Conservation (phyloP, 2,888 invertebrate genomes). For the Cremastinae sp. region DNA sequence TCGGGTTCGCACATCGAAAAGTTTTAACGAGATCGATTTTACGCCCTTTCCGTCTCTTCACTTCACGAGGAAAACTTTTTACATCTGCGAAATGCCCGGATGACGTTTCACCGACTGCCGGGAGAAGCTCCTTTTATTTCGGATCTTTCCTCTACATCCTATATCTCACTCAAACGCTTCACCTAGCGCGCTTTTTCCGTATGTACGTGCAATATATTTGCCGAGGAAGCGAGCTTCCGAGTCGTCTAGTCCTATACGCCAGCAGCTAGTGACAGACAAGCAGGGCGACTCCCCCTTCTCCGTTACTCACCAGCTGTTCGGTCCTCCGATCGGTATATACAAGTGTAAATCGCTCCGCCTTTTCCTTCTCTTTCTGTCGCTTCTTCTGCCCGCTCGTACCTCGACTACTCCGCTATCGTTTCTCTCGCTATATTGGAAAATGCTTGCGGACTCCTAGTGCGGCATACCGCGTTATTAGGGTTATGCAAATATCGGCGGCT, state of each 20-base stretch:
- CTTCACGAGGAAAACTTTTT: conserved; percentile 59
- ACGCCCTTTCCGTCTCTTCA: conserved; percentile 49
- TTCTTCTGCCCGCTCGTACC: background rate
- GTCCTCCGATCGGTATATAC: conserved; percentile 5
- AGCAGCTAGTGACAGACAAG: conserved; percentile 22
- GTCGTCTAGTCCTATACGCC: conserved; percentile 26
- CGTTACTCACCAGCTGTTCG: conserved; percentile 27
- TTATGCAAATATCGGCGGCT: conserved; percentile 69
- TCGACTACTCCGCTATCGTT: background rate
- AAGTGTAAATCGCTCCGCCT: conserved; percentile 16
- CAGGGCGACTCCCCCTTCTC: conserved; percentile 12
- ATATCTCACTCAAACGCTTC: conserved; percentile 18
- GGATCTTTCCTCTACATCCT: conserved; percentile 26
- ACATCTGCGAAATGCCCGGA: conserved; percentile 64
- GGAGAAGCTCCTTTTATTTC: conserved; percentile 58
- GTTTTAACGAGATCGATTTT: conserved; percentile 74
- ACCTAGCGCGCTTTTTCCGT: background rate
- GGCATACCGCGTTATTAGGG: conserved; percentile 65
- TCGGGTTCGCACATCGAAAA: conserved; percentile 64
- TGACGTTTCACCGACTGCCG: conserved; percentile 68
- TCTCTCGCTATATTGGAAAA: conserved; percentile 48
- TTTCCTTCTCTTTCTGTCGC: background rate
- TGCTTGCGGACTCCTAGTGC: conserved; percentile 37
- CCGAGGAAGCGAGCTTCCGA: conserved; percentile 3
- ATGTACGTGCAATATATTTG: conserved; percentile 22